Conservation (phyloP, 2,113 vertebrate species). For the Poeciliopsis occidentalis region DNA sequence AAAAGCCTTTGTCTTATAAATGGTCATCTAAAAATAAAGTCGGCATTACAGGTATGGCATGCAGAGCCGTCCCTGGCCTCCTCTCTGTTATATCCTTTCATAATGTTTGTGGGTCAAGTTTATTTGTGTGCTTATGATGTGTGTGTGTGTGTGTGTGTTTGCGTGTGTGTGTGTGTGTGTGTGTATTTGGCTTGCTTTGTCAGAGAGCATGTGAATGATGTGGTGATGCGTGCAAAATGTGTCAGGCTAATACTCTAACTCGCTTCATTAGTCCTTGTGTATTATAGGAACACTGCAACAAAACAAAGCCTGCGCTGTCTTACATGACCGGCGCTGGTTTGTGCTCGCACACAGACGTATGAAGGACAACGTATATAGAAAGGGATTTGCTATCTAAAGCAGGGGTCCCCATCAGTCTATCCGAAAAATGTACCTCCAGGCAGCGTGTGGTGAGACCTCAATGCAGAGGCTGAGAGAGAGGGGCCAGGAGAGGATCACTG, state of each 20-base stretch:
- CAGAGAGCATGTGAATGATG: constrained; percentile 14
- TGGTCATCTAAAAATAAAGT: constrained; percentile 71
- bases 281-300: constrained; percentile 30
- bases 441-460: constrained; percentile 64
- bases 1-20: constrained; percentile 61
- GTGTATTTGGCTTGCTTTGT: constrained; percentile 18
- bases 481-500: constrained; percentile 57
- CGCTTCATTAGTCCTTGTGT: constrained; percentile 6
- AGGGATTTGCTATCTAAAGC: constrained; percentile 54
- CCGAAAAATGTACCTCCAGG: constrained; percentile 71
- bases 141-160: not conserved
- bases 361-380: constrained; percentile 54
- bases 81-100: constrained; percentile 9
- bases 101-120: constrained; percentile 9
- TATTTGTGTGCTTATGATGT: constrained; percentile 6
- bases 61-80: constrained; percentile 10
- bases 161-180: not conserved
- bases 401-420: constrained; percentile 21
- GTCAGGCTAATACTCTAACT: constrained; percentile 37
- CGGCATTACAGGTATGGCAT: constrained; percentile 60
- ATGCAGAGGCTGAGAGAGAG: constrained; percentile 63
- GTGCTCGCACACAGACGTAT: constrained; percentile 43
- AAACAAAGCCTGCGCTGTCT: constrained; percentile 24
- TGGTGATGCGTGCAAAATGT: constrained; percentile 34
- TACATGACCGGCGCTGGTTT: constrained; percentile 36